Conservation (phyloP, 2,888 invertebrate species). For the Matsumyia berberina region DNA sequence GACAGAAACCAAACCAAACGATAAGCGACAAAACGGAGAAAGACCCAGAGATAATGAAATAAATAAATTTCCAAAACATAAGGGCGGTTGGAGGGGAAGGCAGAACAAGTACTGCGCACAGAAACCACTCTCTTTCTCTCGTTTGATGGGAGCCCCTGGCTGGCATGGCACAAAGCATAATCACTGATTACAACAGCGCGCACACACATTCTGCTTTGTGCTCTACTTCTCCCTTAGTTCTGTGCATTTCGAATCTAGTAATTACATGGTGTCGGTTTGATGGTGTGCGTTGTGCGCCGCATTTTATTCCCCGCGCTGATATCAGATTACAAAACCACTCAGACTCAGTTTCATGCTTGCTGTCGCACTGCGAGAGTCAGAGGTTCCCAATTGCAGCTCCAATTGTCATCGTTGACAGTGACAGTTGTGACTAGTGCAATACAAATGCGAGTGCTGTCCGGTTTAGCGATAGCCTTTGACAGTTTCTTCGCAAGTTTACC, state of each 20-base stretch:
- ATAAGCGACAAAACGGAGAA: conserved; percentile 10
- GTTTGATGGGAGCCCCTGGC: conserved; percentile 1
- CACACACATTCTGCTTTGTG: conserved; percentile 37
- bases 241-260: conserved; percentile 27
- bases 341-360: conserved; percentile 11
- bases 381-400: conserved; percentile 23
- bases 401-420: conserved; percentile 47
- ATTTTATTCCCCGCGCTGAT: conserved; percentile 39
- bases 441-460: conserved; percentile 18
- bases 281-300: conserved; percentile 10
- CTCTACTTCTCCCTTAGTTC: conserved; percentile 48
- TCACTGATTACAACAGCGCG: conserved; percentile 47
- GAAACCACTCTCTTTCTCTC: conserved; percentile 16
- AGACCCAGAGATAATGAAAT: conserved; percentile 56
- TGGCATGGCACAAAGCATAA: conserved; percentile 52
- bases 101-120: conserved; percentile 41
- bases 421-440: conserved; percentile 20
- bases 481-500: conserved; percentile 40
- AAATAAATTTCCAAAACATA: conserved; percentile 34
- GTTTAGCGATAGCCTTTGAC: conserved; percentile 12
- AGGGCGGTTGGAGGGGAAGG: conserved; percentile 17
- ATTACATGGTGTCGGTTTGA: conserved; percentile 28
- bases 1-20: background rate
- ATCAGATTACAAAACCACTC: conserved; percentile 62
- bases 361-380: conserved; percentile 13